Evolutionary conservation across 2,888 invertebrate species (phyloP).

Genomic region (Drosophila kuntzei): DNA sequence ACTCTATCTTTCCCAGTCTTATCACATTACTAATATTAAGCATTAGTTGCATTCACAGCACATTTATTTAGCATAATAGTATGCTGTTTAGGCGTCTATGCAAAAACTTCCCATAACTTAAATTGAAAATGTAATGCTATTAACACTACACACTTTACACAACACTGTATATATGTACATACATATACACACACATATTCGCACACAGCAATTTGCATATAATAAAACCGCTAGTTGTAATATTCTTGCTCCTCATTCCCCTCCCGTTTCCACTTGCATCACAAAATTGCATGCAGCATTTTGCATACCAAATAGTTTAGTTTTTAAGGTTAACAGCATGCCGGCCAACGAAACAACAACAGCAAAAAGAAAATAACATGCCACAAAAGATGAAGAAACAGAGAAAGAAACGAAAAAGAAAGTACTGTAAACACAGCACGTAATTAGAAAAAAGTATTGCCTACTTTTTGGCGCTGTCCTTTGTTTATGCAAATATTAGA

Average conservation of each 20-base stretch:
- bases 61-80: slow-evolving; percentile 56
- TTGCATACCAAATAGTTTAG: slow-evolving; percentile 72
- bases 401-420: slow-evolving; percentile 5
- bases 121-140: slow-evolving; percentile 67
- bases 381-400: neutral
- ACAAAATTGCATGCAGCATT: slow-evolving; percentile 56
- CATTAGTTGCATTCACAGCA: slow-evolving; percentile 20
- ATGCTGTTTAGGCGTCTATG: slow-evolving; percentile 43
- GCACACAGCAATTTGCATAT: slow-evolving; percentile 62
- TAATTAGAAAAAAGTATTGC: slow-evolving; percentile 70
- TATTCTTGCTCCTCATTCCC: slow-evolving; percentile 9
- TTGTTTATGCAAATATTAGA: slow-evolving; percentile 72
- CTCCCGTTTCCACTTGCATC: neutral
- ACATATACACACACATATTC: slow-evolving; percentile 4
- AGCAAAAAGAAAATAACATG: slow-evolving; percentile 11
- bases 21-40: slow-evolving; percentile 3
- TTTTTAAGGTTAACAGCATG: slow-evolving; percentile 63
- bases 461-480: slow-evolving; percentile 62
- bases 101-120: slow-evolving; percentile 56
- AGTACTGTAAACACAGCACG: slow-evolving; percentile 24
- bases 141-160: slow-evolving; percentile 51
- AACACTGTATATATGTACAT: neutral
- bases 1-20: neutral
- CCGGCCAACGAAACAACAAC: slow-evolving; percentile 20
- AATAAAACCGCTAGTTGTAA: slow-evolving; percentile 43